Evolutionary conservation across 2,888 invertebrate species (phyloP), one percentile per base, ranked within the genome.

Genomic region (Taphrorychus bicolor): DNA sequence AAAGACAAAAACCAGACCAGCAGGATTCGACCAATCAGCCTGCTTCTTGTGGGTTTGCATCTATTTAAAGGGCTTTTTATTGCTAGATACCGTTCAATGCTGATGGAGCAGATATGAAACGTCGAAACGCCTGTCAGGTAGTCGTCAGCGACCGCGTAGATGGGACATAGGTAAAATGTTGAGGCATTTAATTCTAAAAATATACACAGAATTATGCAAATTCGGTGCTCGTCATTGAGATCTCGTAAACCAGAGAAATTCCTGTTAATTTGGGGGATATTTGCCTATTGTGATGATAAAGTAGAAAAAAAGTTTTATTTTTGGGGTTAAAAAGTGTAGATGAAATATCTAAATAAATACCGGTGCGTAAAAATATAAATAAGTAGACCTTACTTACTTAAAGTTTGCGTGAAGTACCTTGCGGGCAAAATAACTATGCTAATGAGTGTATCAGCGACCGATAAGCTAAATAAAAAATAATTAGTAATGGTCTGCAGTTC

Each of bases 371-470:
- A 5, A 32, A 32, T 5, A n/a, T n/a, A n/a, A n/a, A n/a, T n/a
- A n/a, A n/a, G n/a, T n/a, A n/a, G n/a, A n/a, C n/a, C n/a, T n/a
- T n/a, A 22, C 53, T 53, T 23, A 53, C 53, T 21, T 21, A 14
- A 5, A 14, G 16, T n/a, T 14, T 14, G n/a, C 7, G 16, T 23
- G 14, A 22, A 18, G 7, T 14, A 14, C 14, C 53, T 53, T 14
- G 23, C 24, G 3, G 53, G 53, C 16, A 53, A 22, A 5, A 53
- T 23, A 1, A 53, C 5, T 5, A 91, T 89, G 0, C 89, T 89
- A 51, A 91, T 82, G 68, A 91, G 83, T 52, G 91, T 84, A 79
- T 92, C 91, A 52, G 89, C 88, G 51, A 90, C 84, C 48, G 89
- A 87, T 71, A 83, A 74, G 71, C 82, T 85, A 70, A 85, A 80